Evolutionary conservation across 2,113 vertebrate genomes (phyloP), one percentile per base, ranked within the genome.

Genomic region (Corydoras sp.): DNA sequence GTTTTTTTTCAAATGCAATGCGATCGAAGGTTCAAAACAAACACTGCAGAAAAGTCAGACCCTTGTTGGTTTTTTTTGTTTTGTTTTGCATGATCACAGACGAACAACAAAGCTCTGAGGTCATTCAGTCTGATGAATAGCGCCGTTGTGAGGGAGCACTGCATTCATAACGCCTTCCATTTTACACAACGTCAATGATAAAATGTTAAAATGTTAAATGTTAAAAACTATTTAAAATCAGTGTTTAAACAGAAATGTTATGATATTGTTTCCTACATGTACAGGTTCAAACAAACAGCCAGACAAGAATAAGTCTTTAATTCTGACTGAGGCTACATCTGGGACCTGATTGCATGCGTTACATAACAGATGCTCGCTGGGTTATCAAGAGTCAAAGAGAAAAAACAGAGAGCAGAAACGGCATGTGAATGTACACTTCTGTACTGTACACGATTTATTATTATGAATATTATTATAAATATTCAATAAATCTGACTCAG

Each of bases 321-420:
- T 32, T 74, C 71, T 62, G 75, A 55, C 15, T 11, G 31, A 3
- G 31, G 51, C 9, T 3, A 2, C 8, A 69, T 69, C 31, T 49
- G 35, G 13, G 68, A n/a, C n/a, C 32, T 63, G 76, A 72, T 80
- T 83, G 81, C 74, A 82, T 78, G 72, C 81, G 81, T 90, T 89
- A 81, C 79, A 35, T 85, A 87, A 90, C 78, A 61, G 87, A 89
- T 86, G 81, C 72, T 68, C 81, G 81, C 81, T 68, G 81, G 84
- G 61, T 79, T 77, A 73, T 50, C 4, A 18, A 12, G 11, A 48
- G 68, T 18, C 3, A 72, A 69, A 55, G 35, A 2, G 35, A 5
- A 43, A 43, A 43, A 43, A 5, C 7, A 50, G 7, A 30, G 51
- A 29, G 4, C 15, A 24, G 35, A 56, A 55, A 56, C 53, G 24